Base-by-base conservation (phyloP, 2,797 vertebrate species). In the Catharus ustulatus region DNA sequence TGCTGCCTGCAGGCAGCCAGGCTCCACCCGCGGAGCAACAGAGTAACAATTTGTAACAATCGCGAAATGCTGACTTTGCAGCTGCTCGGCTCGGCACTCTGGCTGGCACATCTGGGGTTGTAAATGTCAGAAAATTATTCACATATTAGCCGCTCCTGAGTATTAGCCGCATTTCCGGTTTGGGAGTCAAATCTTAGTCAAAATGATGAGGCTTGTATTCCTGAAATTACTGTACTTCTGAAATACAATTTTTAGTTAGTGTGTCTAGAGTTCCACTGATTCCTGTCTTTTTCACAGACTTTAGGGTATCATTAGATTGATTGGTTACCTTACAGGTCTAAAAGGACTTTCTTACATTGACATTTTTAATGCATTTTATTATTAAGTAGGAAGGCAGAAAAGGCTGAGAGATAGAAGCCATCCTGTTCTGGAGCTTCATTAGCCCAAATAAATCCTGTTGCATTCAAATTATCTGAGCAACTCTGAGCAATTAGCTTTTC, bases 401-500 rank as follows among this genome's bases (percentile, higher is more conserved):
- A 84, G 30, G 12, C 61, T 90, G 51, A 54, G 43, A 84, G 63
- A 90, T 21, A 77, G 73, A 95, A 96, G 24, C 34, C 46, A 45
- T 91, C 52, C 19, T 58, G 3, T 62, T 96, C 91, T 91, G 79
- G 79, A 94, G 29, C 36, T 94, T 97, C 95, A 92, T 82, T 97
- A 95, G 36, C 55, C 73, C 48, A 36, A 95, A 69, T 96, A 98
- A 97, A 97, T 95, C 83, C 67, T 90, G 74, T 90, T 95, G 90
- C 43, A 1, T 97, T 66, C 66, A 97, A 97, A 97, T 94, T 71
- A 96, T 76, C 54, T 97, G 73, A 93, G 93, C 96, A 96, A 94
- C 59, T 95, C 91, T 45, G 27, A 95, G 87, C 76, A 97, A 97
- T 97, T 97, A 98, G 61, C 62, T 93, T 96, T 95, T 83, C 88